Percentiles rank a stretch among this genome's conserved stretches.
Evolutionary conservation across 2,888 invertebrate species (phyloP).

Genomic region (Heliconius sara): DNA sequence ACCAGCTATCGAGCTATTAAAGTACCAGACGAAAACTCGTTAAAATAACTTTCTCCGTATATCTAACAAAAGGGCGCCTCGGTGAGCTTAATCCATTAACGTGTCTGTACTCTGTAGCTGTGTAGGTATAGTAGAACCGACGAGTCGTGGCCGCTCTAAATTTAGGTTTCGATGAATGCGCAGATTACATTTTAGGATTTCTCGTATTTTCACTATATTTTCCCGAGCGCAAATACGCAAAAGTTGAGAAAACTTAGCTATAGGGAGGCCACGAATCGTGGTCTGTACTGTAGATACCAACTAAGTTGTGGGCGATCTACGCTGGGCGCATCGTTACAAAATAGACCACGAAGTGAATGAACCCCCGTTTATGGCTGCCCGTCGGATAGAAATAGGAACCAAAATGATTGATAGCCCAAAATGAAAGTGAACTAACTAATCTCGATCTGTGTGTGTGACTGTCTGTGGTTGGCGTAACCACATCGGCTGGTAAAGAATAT

Average conservation of each 20-base stretch:
- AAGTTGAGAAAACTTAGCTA: background rate
- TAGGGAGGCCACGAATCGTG: background rate
- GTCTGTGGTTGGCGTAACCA: constrained; percentile 16
- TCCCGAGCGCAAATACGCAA: background rate
- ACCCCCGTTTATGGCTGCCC: constrained; percentile 64
- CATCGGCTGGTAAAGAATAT: constrained; percentile 65
- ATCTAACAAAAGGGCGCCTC: constrained; percentile 30
- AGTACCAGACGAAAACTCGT: constrained; percentile 26
- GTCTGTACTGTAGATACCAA: constrained; percentile 1
- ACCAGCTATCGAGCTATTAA: background rate
- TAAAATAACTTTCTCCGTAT: constrained; percentile 23
- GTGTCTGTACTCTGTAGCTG: constrained; percentile 14
- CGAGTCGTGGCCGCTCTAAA: background rate
- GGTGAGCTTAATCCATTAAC: constrained; percentile 34
- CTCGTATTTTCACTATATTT: background rate
- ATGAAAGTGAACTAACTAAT: constrained; percentile 39
- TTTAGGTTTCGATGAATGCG: background rate
- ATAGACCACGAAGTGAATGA: constrained; percentile 73
- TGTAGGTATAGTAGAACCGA: background rate
- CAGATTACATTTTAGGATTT: background rate
- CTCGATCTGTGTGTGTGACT: constrained; percentile 4
- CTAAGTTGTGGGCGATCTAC: constrained; percentile 30
- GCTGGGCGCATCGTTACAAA: constrained; percentile 45
- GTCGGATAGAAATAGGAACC: constrained; percentile 55
- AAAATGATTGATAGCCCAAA: constrained; percentile 66